These are phyloP conservation scores for Melanophora roralis DNA, from an alignment of 2,888 invertebrate species.

Conservation along the genomic window DNA sequence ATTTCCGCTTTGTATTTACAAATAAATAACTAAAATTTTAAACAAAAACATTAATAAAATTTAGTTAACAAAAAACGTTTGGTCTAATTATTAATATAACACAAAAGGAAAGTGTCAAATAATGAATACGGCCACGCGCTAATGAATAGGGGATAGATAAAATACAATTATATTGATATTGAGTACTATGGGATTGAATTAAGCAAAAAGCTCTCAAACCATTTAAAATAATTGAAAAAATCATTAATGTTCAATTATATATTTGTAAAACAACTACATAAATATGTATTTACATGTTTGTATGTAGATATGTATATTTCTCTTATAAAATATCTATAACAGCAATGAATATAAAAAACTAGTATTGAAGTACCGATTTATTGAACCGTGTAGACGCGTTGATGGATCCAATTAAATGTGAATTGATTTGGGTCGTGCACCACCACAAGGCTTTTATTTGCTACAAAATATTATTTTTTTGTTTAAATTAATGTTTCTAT, in stretches of 20 bases:
- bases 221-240: background rate
- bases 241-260: constrained; percentile 14
- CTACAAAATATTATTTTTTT: background rate
- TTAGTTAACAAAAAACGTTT: constrained; percentile 34
- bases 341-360: background rate
- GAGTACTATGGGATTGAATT: constrained; percentile 11
- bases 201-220: constrained; percentile 22
- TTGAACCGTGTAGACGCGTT: constrained; percentile 38
- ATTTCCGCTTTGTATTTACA: constrained; percentile 27
- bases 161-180: background rate
- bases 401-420: constrained; percentile 30
- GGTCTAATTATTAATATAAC: constrained; percentile 38
- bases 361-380: constrained; percentile 30
- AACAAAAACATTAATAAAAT: background rate
- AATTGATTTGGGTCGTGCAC: constrained; percentile 45
- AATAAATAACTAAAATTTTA: background rate
- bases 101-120: constrained; percentile 45
- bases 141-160: constrained; percentile 1
- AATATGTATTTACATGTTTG: no score
- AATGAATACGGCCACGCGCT: constrained; percentile 10
- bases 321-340: background rate
- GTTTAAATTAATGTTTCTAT: constrained; percentile 17
- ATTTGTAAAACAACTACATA: constrained; percentile 15
- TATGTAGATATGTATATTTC: no score
- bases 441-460: background rate